Percentiles rank a stretch among this genome's conserved stretches.
phyloP scores from a whole-genome alignment of 2,888 invertebrate species.

The Phorcus lineatus region DNA sequence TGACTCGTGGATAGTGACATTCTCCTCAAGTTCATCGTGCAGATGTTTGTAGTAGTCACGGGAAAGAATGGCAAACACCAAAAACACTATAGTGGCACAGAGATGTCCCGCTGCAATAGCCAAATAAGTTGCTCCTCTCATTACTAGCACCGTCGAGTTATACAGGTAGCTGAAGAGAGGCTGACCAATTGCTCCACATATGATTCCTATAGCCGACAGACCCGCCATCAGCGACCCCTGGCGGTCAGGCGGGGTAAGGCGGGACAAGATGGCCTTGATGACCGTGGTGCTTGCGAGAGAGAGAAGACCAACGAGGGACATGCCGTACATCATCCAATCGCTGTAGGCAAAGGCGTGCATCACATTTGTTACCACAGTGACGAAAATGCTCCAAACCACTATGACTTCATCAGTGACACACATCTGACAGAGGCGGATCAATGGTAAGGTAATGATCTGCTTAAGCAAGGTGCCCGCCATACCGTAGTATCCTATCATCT shows the following conservation, averaged over 20 bases:
- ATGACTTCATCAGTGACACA: neutral
- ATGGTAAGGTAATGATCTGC: neutral
- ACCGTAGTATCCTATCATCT: no score
- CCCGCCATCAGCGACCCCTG: neutral
- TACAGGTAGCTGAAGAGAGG: neutral
- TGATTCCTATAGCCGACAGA: neutral
- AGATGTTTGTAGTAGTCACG: no score
- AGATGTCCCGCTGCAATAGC: neutral
- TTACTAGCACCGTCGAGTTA: neutral
- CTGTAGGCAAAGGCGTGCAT: neutral
- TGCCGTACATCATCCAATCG: neutral
- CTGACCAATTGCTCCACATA: neutral
- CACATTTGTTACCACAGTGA: neutral
- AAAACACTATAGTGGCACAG: neutral
- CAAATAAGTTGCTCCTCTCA: neutral
- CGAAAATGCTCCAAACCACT: neutral
- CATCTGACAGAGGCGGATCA: neutral
- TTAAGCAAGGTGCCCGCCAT: neutral
- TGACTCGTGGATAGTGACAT: no score
- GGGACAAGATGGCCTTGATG: neutral
- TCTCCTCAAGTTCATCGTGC: no score
- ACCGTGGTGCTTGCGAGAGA: neutral
- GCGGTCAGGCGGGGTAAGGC: neutral
- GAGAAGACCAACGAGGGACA: neutral
- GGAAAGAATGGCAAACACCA: neutral